Evolutionary conservation across 1,140 invertebrate species (phyloP), one percentile per base, ranked within the genome.

Genomic region (Sarcophaga peregrina): DNA sequence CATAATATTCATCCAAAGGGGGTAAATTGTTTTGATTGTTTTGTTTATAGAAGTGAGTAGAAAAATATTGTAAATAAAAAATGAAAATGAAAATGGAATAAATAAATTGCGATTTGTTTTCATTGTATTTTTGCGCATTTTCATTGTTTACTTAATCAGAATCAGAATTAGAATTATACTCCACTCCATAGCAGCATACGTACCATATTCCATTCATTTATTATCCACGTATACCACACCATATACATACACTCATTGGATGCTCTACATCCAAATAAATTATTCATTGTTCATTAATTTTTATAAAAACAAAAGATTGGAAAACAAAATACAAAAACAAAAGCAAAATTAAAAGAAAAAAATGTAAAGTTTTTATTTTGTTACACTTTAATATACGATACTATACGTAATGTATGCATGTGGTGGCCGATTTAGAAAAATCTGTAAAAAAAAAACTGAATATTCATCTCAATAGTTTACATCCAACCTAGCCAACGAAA

Each of bases 61-160:
- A 58, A 58, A 58, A 13, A 58, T 37, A 37, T 37, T 37, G 4
- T 4, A 37, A 37, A 37, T 37, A 37, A 37, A 37, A 37, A 37
- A 37, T 37, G 25, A 4, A 37, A 37, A 37, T 37, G 11, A 15
- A 58, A 58, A 58, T 58, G 54, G n/a, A 68, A 68, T 68, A 68
- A 58, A 68, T 20, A 68, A 68, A 68, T 20, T 20, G 9, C 62
- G 62, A 25, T 25, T 68, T 68, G 62, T 68, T 68, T 68, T 68
- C 20, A 68, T 68, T 68, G 10, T 68, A 68, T 68, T 68, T 68
- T 68, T 68, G 62, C 62, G 62, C 62, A 68, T 68, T 68, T 68
- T 68, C 62, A 68, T 68, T 68, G 62, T 68, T 68, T 68, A 68
- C 20, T 68, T 68, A 68, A 68, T 17, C 62, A 17, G 20, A 20